phyloP scores from a whole-genome alignment of 2,797 vertebrate species.

The Danio albolineatus region DNA sequence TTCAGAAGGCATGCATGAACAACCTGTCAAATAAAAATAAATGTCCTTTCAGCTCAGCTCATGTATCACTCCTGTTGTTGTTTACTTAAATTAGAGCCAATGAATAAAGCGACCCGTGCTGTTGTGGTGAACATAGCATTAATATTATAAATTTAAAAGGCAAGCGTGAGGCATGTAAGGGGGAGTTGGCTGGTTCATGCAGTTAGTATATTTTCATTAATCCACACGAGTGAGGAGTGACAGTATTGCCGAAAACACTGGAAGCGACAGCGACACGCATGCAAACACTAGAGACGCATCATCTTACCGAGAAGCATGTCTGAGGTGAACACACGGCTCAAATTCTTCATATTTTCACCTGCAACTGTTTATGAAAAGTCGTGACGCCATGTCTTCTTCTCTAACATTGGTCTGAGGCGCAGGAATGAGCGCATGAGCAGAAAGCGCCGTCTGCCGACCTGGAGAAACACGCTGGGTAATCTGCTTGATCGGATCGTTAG shows the following conservation, averaged over 20 bases:
- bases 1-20: not conserved
- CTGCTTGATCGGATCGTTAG: too few relatives aligned
- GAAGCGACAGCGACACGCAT: not conserved
- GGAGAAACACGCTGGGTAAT: not conserved
- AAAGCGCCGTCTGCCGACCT: not conserved
- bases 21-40: constrained; percentile 1
- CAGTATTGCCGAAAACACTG: not conserved
- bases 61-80: not conserved
- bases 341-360: constrained; percentile 45
- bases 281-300: not conserved
- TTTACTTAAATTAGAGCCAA: not conserved
- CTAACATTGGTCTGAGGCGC: not conserved
- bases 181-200: constrained; percentile 1
- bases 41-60: not conserved
- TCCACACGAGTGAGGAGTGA: not conserved
- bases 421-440: not conserved
- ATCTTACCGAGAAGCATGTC: constrained; percentile 68
- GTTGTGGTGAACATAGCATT: not conserved
- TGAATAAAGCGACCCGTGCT: not conserved
- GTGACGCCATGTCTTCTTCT: constrained; percentile 65
- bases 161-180: not conserved
- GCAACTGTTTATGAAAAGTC: constrained; percentile 55
- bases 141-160: not conserved
- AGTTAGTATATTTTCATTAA: not conserved
- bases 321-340: constrained; percentile 54